These are phyloP conservation scores for Chymomyza procnemis DNA, from an alignment of 2,888 invertebrate genomes.

Conservation along the genomic window DNA sequence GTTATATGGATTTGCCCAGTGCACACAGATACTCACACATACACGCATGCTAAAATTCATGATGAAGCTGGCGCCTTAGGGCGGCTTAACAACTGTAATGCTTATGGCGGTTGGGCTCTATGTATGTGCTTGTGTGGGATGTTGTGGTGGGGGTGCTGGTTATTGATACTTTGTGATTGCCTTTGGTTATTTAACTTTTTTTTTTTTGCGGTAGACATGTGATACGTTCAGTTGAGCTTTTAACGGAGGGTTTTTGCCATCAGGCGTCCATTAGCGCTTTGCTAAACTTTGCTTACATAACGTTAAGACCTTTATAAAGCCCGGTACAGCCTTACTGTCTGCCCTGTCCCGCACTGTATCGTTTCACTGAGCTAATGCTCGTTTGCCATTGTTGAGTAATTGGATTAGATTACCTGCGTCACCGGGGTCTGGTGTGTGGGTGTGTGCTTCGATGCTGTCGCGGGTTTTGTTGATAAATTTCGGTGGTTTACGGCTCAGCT, in stretches of 20 bases:
- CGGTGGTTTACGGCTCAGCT: slow-evolving; percentile 25
- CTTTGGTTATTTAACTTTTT: slow-evolving; percentile 67
- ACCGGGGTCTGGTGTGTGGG: slow-evolving; percentile 1
- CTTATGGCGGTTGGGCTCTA: not conserved
- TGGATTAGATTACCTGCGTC: slow-evolving; percentile 69
- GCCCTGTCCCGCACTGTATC: not conserved
- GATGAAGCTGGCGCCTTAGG: not conserved
- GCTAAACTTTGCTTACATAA: slow-evolving; percentile 6
- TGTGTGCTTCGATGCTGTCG: slow-evolving; percentile 1
- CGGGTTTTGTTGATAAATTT: slow-evolving; percentile 45
- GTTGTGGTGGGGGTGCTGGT: slow-evolving; percentile 8
- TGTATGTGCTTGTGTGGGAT: not conserved
- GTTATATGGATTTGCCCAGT: slow-evolving; percentile 27
- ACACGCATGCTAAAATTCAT: not conserved
- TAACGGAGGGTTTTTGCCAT: not conserved
- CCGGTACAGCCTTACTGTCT: not conserved
- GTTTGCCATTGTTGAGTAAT: slow-evolving; percentile 73
- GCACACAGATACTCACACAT: slow-evolving; percentile 5
- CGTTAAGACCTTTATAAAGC: slow-evolving; percentile 3
- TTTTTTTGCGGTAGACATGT: slow-evolving; percentile 47
- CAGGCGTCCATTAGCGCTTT: slow-evolving; percentile 55
- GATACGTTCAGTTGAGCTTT: slow-evolving; percentile 36
- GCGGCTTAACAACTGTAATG: not conserved
- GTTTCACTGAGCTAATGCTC: slow-evolving; percentile 23
- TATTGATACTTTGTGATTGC: slow-evolving; percentile 60